Conservation (phyloP, 2,797 vertebrate genomes). For the Mus minutoides region DNA sequence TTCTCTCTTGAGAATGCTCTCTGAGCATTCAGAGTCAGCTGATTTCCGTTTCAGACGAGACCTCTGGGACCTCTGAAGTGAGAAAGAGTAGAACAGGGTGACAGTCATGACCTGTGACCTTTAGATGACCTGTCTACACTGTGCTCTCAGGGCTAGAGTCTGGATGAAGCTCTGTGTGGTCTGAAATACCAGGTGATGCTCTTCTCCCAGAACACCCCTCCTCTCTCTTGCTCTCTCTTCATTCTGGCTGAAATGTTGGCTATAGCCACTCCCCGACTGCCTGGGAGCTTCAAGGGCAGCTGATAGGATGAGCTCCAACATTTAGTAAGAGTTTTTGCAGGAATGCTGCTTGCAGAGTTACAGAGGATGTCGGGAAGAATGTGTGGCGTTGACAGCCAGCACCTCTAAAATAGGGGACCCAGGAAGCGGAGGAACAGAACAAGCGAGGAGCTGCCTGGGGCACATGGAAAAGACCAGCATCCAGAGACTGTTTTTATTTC, state of each 20-base stretch:
- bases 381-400: neutral
- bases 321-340: conserved; percentile 35
- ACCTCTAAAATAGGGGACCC: neutral
- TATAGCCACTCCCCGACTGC: neutral
- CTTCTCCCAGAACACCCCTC: neutral
- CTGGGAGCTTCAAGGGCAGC: neutral
- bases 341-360: neutral
- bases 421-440: neutral
- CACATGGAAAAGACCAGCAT: conserved; percentile 31
- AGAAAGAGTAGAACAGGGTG: neutral
- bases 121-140: neutral
- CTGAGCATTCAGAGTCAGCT: neutral
- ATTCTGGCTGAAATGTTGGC: neutral
- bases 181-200: neutral
- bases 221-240: neutral
- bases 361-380: conserved; percentile 24
- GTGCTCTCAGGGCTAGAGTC: neutral
- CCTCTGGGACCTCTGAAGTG: neutral
- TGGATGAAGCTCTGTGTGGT: neutral
- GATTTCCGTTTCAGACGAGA: neutral
- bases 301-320: neutral
- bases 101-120: neutral
- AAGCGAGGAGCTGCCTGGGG: neutral
- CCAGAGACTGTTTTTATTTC: conserved; percentile 56
- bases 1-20: neutral